These are phyloP conservation scores for Drosophila niveifrons DNA, from an alignment of 2,888 invertebrate genomes.

Conservation along the genomic window DNA sequence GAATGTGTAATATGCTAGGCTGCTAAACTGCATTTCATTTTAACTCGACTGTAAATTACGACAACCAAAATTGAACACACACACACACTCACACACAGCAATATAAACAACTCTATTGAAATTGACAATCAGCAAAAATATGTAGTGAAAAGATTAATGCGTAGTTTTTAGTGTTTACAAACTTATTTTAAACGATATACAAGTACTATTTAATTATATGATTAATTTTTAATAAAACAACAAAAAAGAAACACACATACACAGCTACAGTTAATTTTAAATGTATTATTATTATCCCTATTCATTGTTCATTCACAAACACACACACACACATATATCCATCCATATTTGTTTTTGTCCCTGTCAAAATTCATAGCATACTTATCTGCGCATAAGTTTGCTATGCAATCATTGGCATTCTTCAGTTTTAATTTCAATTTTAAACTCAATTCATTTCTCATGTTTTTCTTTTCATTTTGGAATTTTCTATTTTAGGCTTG, in stretches of 20 bases:
- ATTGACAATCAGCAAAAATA: constrained; percentile 44
- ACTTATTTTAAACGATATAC: constrained; percentile 45
- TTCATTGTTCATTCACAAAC: constrained; percentile 9
- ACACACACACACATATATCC: background rate
- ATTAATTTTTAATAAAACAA: constrained; percentile 58
- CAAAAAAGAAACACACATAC: constrained; percentile 18
- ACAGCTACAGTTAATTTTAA: constrained; percentile 51
- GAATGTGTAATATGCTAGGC: constrained; percentile 13
- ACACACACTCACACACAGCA: constrained; percentile 4
- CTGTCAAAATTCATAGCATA: constrained; percentile 53
- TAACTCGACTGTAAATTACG: constrained; percentile 55
- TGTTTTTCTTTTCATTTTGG: constrained; percentile 44
- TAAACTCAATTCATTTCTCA: constrained; percentile 8
- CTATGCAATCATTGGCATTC: constrained; percentile 42
- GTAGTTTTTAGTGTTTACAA: constrained; percentile 46
- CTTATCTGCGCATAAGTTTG: constrained; percentile 65
- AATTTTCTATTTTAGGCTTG: constrained; percentile 84
- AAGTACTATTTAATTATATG: constrained; percentile 58
- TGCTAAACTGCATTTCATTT: constrained; percentile 26
- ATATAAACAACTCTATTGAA: constrained; percentile 21
- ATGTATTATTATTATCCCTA: constrained; percentile 59
- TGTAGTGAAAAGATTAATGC: constrained; percentile 14
- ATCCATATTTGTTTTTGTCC: constrained; percentile 23
- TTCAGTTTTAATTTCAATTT: constrained; percentile 12
- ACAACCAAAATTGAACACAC: constrained; percentile 18